Base-by-base conservation (phyloP, 2,113 vertebrate species). In the Catharus bicknelli region DNA sequence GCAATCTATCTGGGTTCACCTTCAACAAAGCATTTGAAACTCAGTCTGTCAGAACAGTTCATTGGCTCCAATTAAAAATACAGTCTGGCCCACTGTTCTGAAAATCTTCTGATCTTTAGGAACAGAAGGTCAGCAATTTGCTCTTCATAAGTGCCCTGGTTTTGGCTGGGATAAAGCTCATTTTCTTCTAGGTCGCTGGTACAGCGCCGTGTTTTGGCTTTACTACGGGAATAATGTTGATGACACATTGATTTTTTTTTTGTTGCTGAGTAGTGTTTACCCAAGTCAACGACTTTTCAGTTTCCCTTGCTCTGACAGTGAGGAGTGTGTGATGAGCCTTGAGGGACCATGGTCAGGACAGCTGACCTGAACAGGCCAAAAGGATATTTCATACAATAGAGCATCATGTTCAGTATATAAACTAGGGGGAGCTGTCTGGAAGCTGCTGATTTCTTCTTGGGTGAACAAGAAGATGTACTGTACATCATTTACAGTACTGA, bases 261-360 rank as follows among this genome's bases (percentile, higher is more conserved):
- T 67, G n/a, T 13, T 67, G 9, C 27, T 30, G 29, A 75, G 45
- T 7, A 40, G 53, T 34, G n/a, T 16, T 61, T 26, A 40, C 11
- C 10, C 26, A 34, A 40, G 54, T 15, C n/a, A 82, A 61, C 16
- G 23, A 54, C 13, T n/a, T 68, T 30, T 18, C 40, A 54, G 13
- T 30, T 61, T 61, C n/a, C 16, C 16, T 30, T 5, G 5, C 19
- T 82, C n/a, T 34, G 40, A 14, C 47, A 53, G 29, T 38, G 53
- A 47, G 18, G 13, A 47, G 8, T 59, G 6, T 1, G 3, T 1
- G 5, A 88, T 16, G 17, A 59, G 20, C 13, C 3, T 12, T 13
- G 20, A 29, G n/a, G 59, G 16, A 40, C 16, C 13, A 17, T 3
- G 16, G 29, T 5, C 47, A 75, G 38, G 40, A 67, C 11, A 54